Evolutionary conservation across 2,888 invertebrate species (phyloP).

Genomic region (Spodoptera picta): DNA sequence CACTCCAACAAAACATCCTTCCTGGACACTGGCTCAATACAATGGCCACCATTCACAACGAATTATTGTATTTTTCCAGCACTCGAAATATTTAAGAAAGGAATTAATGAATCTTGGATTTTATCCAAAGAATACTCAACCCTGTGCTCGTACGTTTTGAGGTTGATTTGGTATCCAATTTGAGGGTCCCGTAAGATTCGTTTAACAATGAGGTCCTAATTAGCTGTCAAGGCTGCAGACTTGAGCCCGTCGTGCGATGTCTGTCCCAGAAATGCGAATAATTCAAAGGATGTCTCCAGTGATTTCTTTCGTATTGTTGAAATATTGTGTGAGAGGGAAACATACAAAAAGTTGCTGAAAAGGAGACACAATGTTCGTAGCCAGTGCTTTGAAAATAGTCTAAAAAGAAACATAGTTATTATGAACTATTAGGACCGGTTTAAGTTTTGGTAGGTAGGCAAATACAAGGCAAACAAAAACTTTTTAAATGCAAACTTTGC

Average conservation of each 20-base stretch:
- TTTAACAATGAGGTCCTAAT: conserved; percentile 87
- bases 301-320: conserved; percentile 84
- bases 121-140: conserved; percentile 64
- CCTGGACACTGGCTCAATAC: conserved; percentile 88
- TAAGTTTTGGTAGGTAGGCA: too few species aligned
- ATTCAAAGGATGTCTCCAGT: conserved; percentile 85
- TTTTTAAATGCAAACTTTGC: too few species aligned
- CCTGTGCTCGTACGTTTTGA: conserved; percentile 60
- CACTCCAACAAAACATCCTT: conserved; percentile 85
- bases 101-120: conserved; percentile 79
- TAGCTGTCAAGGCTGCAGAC: conserved; percentile 86
- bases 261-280: conserved; percentile 85
- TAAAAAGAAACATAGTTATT: too few species aligned
- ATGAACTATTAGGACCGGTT: too few species aligned
- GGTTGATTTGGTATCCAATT: conserved; percentile 59
- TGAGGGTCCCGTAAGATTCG: conserved; percentile 76
- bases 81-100: conserved; percentile 86
- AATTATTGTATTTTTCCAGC: conserved; percentile 88
- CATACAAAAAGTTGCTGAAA: conserved; percentile 36
- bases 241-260: conserved; percentile 72
- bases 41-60: conserved; percentile 82
- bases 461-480: too few species aligned
- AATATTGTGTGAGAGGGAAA: conserved; percentile 67
- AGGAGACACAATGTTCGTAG: background rate
- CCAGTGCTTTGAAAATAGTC: too few species aligned